Base-by-base conservation (phyloP, 2,888 invertebrate species). In the Acanthoscelides obtectus region DNA sequence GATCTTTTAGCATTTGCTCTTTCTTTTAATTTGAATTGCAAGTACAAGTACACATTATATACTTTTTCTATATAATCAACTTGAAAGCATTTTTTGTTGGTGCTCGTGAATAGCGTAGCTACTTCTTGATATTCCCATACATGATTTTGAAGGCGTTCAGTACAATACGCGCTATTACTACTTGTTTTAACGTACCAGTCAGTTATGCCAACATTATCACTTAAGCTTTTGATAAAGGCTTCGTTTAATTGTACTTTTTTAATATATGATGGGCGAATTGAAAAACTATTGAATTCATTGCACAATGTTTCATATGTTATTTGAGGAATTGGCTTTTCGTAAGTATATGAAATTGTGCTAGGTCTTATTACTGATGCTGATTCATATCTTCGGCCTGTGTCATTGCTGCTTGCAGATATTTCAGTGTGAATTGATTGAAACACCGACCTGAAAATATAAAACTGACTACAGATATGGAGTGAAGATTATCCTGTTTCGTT, bases 11-110 rank as follows among this genome's bases (percentile, higher is more conserved):
- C 0, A 64, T 68, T 71, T 45, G 64, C 68, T 17, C 27, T 20
- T 66, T 67, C 17, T 63, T 63, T 69, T n/a, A 75, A 22, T 22
- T 74, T 71, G 64, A 72, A 77, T 5, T 73, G 71, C 2, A 73
- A 21, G 8, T 71, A 20, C 19, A 74, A 67, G 68, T 72, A 75
- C 2, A 73, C 70, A 63, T 75, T 77, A 12, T 71, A 65, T 20
- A 76, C 22, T 72, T 72, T 71, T 17, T 69, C n/a, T 20, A 76
- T 72, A n/a, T 67, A 2, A n/a, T 22, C 69, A 20, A 75, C 22
- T 1, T 3, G 21, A 22, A 68, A 68, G 70, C 71, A 71, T 45
- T 19, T 69, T 64, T 72, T 72, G 21, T 69, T 69, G 6, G 67
- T 71, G 6, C 0, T 67, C 19, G n/a, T 22, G 69, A 73, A 73